phyloP scores from a whole-genome alignment of 2,888 invertebrate genomes.

The Amphipyra tragopoginis region DNA sequence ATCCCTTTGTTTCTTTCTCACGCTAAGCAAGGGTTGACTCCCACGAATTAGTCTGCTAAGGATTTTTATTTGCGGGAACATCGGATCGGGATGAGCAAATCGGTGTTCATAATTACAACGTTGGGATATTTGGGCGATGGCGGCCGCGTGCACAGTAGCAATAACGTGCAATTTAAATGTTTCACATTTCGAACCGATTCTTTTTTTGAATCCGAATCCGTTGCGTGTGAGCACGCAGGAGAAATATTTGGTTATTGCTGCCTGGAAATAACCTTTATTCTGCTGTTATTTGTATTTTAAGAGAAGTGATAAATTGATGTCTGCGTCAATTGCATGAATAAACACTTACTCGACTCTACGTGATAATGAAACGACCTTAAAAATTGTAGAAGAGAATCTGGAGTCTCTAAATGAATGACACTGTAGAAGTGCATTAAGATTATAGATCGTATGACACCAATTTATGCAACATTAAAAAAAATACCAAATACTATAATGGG shows the following conservation, averaged over 20 bases:
- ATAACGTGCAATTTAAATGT: conserved; percentile 89
- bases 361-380: neutral
- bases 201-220: conserved; percentile 52
- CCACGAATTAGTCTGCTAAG: conserved; percentile 84
- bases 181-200: conserved; percentile 84
- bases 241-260: conserved; percentile 59
- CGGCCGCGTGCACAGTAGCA: conserved; percentile 88
- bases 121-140: conserved; percentile 82
- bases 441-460: too few relatives aligned
- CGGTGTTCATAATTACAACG: conserved; percentile 86
- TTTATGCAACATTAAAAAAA: too few relatives aligned
- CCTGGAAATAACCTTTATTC: conserved; percentile 44
- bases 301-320: conserved; percentile 9
- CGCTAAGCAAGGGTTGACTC: conserved; percentile 82
- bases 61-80: conserved; percentile 84
- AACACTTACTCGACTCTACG: neutral
- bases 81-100: conserved; percentile 84
- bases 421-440: too few relatives aligned
- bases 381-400: too few relatives aligned
- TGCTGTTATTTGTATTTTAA: conserved; percentile 33
- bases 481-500: too few relatives aligned
- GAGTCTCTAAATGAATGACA: too few relatives aligned
- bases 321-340: neutral
- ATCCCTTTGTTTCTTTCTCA: conserved; percentile 80
- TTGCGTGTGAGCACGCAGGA: conserved; percentile 64